Evolutionary conservation across 2,113 vertebrate species (phyloP).

Genomic region (Labeo rohita): DNA sequence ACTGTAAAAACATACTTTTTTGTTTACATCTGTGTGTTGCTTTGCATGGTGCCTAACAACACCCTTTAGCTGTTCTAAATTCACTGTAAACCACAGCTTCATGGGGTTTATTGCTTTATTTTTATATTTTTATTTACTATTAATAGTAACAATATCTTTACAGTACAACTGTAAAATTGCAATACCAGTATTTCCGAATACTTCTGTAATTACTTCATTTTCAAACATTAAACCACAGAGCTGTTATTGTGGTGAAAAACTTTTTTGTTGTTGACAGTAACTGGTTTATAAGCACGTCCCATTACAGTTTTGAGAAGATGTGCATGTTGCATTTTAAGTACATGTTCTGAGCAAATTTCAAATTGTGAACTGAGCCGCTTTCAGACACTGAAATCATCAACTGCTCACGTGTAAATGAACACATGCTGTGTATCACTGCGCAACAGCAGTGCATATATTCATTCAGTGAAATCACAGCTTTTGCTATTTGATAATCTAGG

Average conservation of each 20-base stretch:
- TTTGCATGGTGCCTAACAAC: too few relatives aligned
- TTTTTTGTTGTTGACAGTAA: neutral
- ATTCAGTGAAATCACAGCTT: neutral
- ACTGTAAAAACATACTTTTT: too few relatives aligned
- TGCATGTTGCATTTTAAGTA: neutral
- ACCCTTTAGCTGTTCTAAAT: too few relatives aligned
- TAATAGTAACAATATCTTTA: neutral
- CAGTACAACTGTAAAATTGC: neutral
- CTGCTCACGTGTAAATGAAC: neutral
- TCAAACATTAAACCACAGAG: too few relatives aligned
- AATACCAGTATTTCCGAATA: neutral
- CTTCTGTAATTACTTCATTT: too few relatives aligned
- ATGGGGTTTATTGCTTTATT: too few relatives aligned
- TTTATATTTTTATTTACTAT: too few relatives aligned
- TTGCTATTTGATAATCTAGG: neutral
- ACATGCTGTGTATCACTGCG: neutral
- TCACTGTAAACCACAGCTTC: too few relatives aligned
- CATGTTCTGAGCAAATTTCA: neutral
- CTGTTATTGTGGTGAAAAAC: neutral
- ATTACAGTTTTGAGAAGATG: neutral
- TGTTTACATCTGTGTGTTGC: too few relatives aligned
- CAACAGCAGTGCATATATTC: neutral
- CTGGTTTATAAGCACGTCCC: neutral
- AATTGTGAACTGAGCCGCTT: neutral
- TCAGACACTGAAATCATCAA: neutral